phyloP scores from a whole-genome alignment of 2,113 vertebrate genomes.

The Perognathus longimembris region DNA sequence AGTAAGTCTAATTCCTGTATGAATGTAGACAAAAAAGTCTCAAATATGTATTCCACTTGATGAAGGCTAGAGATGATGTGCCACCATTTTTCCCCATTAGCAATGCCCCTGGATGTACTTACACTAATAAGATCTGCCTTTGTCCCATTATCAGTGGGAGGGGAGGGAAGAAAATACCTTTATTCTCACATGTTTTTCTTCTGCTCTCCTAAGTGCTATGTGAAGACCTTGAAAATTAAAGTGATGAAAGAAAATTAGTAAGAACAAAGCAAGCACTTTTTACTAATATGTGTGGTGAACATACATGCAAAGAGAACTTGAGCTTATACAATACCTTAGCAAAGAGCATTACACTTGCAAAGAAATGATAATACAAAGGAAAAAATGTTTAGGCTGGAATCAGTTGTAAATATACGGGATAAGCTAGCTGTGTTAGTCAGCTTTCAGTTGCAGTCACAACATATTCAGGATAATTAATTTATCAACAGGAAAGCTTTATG shows the following conservation, averaged over 20 bases:
- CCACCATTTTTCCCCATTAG: background rate
- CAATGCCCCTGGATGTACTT: background rate
- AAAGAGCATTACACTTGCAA: background rate
- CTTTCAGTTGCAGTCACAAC: background rate
- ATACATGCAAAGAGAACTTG: background rate
- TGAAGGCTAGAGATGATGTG: background rate
- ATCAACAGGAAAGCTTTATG: background rate
- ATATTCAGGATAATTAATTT: background rate
- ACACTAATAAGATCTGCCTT: background rate
- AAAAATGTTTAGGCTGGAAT: background rate
- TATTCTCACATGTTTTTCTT: background rate
- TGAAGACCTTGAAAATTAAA: background rate
- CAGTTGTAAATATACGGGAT: background rate
- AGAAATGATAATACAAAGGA: background rate
- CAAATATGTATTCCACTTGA: background rate
- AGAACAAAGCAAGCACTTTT: background rate
- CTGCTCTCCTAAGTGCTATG: background rate
- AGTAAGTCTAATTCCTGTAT: background rate
- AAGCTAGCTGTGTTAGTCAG: background rate
- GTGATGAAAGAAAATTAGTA: background rate
- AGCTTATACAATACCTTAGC: background rate
- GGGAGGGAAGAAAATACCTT: too few relatives aligned
- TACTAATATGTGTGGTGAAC: background rate
- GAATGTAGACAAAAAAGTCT: background rate
- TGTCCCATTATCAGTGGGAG: background rate